A percentile compares a stretch with the other conserved stretches of the same genome.
Conservation (phyloP, 2,113 vertebrate genomes). For the Xenopus borealis region DNA sequence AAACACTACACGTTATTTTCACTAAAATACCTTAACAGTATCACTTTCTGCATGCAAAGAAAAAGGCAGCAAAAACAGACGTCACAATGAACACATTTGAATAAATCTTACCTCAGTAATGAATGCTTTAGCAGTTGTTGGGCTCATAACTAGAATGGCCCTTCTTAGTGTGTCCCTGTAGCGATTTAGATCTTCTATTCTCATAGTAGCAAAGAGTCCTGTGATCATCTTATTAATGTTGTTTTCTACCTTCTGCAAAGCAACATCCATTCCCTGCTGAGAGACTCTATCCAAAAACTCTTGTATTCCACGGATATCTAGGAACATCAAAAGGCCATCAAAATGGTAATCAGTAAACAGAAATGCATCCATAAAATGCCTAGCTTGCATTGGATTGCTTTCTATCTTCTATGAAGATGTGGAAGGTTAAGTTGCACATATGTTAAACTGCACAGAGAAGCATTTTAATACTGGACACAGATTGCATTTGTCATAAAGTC, state of each 20-base stretch:
- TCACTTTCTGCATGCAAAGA: too few species aligned
- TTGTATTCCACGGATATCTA: conserved; percentile 97
- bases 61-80: too few species aligned
- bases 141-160: conserved; percentile 94
- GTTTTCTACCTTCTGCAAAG: conserved; percentile 97
- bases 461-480: conserved; percentile 32
- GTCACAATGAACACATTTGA: too few species aligned
- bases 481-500: conserved; percentile 25
- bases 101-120: conserved; percentile 83
- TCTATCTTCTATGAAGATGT: conserved; percentile 33
- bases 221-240: conserved; percentile 99
- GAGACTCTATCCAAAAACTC: conserved; percentile 95
- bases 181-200: conserved; percentile 92
- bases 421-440: conserved; percentile 44
- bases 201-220: conserved; percentile 88
- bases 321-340: conserved; percentile 58
- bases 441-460: conserved; percentile 24
- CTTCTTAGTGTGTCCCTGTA: conserved; percentile 90
- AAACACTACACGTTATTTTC: not conserved
- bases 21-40: not conserved
- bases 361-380: conserved; percentile 45
- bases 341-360: conserved; percentile 50
- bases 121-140: conserved; percentile 90
- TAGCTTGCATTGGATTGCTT: conserved; percentile 21
- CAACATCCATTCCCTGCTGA: conserved; percentile 97